Evolutionary conservation across 1,140 invertebrate genomes (phyloP), one percentile per base, ranked within the genome.

Genomic region (Octopus sinensis): DNA sequence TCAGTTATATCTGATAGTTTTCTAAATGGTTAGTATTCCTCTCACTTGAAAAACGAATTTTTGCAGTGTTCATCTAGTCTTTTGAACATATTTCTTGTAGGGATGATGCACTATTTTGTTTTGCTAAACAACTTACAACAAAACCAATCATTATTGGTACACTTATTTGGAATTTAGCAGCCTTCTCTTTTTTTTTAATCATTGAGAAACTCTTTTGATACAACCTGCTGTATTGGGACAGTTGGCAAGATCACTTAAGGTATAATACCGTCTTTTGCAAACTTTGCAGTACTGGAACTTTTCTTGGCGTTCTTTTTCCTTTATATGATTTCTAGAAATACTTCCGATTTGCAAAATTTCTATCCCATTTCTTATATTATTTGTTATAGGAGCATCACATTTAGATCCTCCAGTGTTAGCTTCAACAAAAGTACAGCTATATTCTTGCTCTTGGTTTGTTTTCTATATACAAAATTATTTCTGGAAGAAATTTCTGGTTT

Each of bases 371-470:
- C n/a, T 68, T 68, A 68, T 68, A 68, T n/a, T n/a, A 68, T n/a
- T 68, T 68, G 62, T 68, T 13, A 3, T 68, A 2, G 62, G 62
- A 68, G 62, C 62, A 68, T n/a, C 12, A 68, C 62, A 13, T 68
- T 68, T 3, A 68, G 62, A 13, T 68, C 3, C 62, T n/a, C 12
- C 2, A 2, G 62, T n/a, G 62, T n/a, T 68, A 68, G n/a, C 3
- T 68, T 68, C 62, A 68, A 68, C 62, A 68, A 68, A n/a, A 68
- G 62, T 68, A 68, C 62, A 68, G n/a, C n/a, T n/a, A 68, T 68
- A 3, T 68, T 68, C 62, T 13, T 68, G 62, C n/a, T 68, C 62
- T 3, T 68, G 3, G 3, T 68, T 68, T 68, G 62, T 3, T 68
- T 68, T 68, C 62, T 68, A 12, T 68, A 12, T 68, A 68, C n/a